Evolutionary conservation across 2,888 invertebrate species (phyloP), one percentile per base, ranked within the genome.

Genomic region (Drosophila gaucha): DNA sequence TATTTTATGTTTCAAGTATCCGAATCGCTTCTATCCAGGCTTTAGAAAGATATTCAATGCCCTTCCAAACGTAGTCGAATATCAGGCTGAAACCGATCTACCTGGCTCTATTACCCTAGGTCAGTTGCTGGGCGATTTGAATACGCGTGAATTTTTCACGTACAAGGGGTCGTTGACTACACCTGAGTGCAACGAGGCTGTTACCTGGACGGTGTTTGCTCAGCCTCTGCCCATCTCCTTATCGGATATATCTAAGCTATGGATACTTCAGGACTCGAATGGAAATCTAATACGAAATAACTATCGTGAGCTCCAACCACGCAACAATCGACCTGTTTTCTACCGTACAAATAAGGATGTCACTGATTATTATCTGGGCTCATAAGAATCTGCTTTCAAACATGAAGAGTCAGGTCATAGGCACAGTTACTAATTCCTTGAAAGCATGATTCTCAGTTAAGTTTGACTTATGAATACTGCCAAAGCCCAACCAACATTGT

Each of bases 121-220:
- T 1, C 90, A 91, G 3, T 58, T 90, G 28, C 56, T 90, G 28
- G 87, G 88, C 0, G 82, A 88, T 50, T 55, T 90, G 10, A 82
- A 87, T 54, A 79, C 84, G 2, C 80, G 78, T 1, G 68, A 89
- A 18, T 90, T 86, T 50, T 90, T 74, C 44, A 80, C 89, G 1
- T 90, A 90, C n/a, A 77, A 67, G 26, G 96, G 96, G 0, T 96
- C 96, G 0, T 92, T 96, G 51, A 96, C 96, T 1, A 96, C 96
- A 0, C 96, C 96, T 0, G 92, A 82, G 0, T 96, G 96, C 88
- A 93, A 94, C 54, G 95, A 96, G 87, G 93, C 93, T 0, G 95
- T 96, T 30, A 93, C 93, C 5, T 96, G 96, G 95, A 94, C 95
- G 9, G 93, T 96, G 1, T 93, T 94, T 69, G 91, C 92, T 0